Percentiles rank a stretch among this genome's conserved stretches.
These are phyloP conservation scores for Menidia beryllina DNA, from an alignment of 2,113 vertebrate species.

Conservation along the genomic window DNA sequence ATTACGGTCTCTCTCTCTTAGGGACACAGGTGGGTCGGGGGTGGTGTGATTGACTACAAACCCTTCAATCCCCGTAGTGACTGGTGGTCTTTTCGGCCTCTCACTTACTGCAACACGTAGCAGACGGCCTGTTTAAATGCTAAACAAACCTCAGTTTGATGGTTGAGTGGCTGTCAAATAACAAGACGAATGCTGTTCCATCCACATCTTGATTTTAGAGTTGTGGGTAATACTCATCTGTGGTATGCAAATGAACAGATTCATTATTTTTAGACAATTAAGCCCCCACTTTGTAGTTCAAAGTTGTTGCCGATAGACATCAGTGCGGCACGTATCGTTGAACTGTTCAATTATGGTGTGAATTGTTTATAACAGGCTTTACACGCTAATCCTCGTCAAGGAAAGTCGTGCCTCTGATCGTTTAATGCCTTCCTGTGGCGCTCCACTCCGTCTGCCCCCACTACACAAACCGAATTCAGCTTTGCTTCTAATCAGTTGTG, in stretches of 20 bases:
- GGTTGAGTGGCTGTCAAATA: not conserved
- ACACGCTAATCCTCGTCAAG: not conserved
- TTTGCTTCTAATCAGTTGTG: not conserved
- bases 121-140: not conserved
- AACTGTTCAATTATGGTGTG: not conserved
- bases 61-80: slow-evolving; percentile 22
- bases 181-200: slow-evolving; percentile 7
- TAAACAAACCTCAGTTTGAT: not conserved
- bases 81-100: slow-evolving; percentile 11
- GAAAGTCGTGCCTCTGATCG: not conserved
- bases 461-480: not conserved
- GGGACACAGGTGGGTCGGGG: not conserved
- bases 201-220: slow-evolving; percentile 6
- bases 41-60: slow-evolving; percentile 22
- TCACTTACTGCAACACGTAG: not conserved
- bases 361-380: not conserved
- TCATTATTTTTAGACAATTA: slow-evolving; percentile 12
- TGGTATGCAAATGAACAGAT: slow-evolving; percentile 5
- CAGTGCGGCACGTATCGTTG: not conserved
- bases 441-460: not conserved
- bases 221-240: not conserved
- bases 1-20: slow-evolving; percentile 29
- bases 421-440: not conserved
- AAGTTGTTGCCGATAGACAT: not conserved
- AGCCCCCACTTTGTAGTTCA: slow-evolving; percentile 6